Conservation (phyloP, 1,140 invertebrate species). For the Drosophila insularis region DNA sequence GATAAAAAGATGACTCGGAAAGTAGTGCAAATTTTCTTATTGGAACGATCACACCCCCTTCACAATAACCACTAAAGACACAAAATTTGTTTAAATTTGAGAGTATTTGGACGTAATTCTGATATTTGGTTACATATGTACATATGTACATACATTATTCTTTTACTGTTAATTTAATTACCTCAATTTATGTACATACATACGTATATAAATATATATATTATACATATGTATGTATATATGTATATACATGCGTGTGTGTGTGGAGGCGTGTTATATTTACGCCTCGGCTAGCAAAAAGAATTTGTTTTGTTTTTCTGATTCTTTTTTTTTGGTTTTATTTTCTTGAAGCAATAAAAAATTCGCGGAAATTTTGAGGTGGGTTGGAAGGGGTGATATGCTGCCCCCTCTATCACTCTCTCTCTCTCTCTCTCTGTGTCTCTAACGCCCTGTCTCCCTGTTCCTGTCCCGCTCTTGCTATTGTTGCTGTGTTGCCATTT, state of each 20-base stretch:
- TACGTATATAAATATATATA: background rate
- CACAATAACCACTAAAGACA: no score
- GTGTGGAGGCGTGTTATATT: conserved; percentile 16
- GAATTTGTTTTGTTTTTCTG: conserved; percentile 27
- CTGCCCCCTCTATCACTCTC: no score
- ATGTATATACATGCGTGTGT: background rate
- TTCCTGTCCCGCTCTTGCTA: background rate
- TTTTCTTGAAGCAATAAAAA: conserved; percentile 47
- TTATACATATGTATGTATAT: background rate
- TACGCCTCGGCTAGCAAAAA: conserved; percentile 15
- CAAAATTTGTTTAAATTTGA: no score
- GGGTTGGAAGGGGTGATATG: background rate
- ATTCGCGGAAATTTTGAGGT: conserved; percentile 54
- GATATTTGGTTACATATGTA: background rate
- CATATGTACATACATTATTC: no score
- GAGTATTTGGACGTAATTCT: background rate
- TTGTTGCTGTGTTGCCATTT: background rate
- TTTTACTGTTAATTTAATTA: background rate
- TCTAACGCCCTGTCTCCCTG: background rate
- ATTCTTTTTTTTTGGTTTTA: conserved; percentile 12
- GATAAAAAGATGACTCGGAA: background rate
- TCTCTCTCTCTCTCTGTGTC: no score
- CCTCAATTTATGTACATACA: background rate
- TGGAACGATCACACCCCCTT: no score
- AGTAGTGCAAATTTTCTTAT: no score